Evolutionary conservation across 1,140 invertebrate species (phyloP).

Genomic region (Drosophila subpulchrella): DNA sequence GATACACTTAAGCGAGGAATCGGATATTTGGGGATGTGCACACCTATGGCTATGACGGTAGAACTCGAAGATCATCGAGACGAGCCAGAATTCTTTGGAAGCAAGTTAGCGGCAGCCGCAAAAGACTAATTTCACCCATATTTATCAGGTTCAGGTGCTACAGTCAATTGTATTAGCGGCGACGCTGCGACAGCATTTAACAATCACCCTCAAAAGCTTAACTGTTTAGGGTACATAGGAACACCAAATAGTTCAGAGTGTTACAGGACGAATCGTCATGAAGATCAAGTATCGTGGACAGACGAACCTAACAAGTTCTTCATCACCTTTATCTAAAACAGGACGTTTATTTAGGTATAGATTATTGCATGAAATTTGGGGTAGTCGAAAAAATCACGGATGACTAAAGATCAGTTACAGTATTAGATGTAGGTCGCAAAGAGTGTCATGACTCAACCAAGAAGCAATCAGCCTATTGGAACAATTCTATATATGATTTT

Average conservation of each 20-base stretch:
- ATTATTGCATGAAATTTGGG: background rate
- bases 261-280: too few species aligned
- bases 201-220: background rate
- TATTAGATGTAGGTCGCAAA: background rate
- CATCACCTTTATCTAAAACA: background rate
- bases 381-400: background rate
- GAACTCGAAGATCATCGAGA: background rate
- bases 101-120: too few species aligned
- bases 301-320: too few species aligned
- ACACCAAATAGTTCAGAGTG: background rate
- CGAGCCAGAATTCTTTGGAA: background rate
- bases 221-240: background rate
- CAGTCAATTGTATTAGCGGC: background rate
- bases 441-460: background rate
- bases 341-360: background rate
- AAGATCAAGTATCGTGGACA: too few species aligned
- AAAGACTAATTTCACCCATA: too few species aligned
- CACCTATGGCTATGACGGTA: too few species aligned
- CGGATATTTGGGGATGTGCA: background rate
- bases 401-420: background rate
- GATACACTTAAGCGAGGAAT: background rate
- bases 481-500: too few species aligned
- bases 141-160: background rate
- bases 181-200: background rate
- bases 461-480: too few species aligned